Evolutionary conservation across 30 jellyfish, hydroid and myxozoan genomes (phyloP), one percentile per base, ranked within the genome.

Genomic region (Aurelia sp.): DNA sequence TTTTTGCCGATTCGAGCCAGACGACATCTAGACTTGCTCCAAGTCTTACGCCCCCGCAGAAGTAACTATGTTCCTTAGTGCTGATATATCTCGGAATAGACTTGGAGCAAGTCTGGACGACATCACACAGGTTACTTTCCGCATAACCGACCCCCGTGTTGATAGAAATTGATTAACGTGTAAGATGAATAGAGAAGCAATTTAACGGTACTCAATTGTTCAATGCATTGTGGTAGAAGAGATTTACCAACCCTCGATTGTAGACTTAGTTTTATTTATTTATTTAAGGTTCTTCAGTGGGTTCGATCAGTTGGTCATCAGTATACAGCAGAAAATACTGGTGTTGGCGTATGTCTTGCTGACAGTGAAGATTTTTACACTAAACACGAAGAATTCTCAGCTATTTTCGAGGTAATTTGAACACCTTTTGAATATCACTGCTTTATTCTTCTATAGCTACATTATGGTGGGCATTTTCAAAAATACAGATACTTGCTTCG

Each of bases 341-440:
- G 96, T 41, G 92, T 91, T 73, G 98, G 98, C 17, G 89, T 52
- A 7, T 53, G 79, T 21, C 61, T 63, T 20, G 90, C 73, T 41
- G 90, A 84, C 41, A 96, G 96, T 12, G 94, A 85, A 40, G 70
- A 50, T 59, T 30, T 91, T 52, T 60, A 72, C 33, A 71, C 60
- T 1, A 86, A 80, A 55, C 90, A 79, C 60, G 87, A 85, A 40
- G 96, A 91, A 50, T 91, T 91, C 74, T 73, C 70, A 18, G 84
- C 57, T 18, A 47, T 69, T 21, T 91, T 68, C 66, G 94, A 85
- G 98, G 98, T 91, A 16, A 33, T 80, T 69, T 30, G 55, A 44
- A 44, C 15, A 9, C 13, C 55, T 44, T 44, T 44, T 44, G 16
- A 44, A 8, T 0, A 5, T 44, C 55, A 44, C 1, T 10, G 15